Evolutionary conservation across 2,113 vertebrate genomes (phyloP), one percentile per base, ranked within the genome.

Genomic region (Gorsachius goisagi): DNA sequence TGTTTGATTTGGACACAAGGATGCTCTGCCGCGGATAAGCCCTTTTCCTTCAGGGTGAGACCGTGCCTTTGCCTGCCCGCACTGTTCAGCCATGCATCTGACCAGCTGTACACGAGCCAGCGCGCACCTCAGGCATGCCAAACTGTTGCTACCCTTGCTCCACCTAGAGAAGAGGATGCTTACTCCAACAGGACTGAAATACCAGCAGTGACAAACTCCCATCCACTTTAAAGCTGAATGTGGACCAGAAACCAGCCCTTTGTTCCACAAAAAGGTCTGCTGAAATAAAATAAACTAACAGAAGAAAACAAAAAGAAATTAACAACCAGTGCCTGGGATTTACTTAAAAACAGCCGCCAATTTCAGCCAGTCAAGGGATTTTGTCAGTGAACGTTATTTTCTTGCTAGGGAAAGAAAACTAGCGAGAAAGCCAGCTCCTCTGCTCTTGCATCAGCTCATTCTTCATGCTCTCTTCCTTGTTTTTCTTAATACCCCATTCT

Each of bases 31-130:
- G 1, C 23, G 50, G 35, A 32, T 69, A 74, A 80, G 11, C 5
- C 11, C 5, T 33, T 30, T 55, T 72, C 24, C 82, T 85, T 7
- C 19, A 45, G 28, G 30, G 5, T 16, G 10, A 79, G 32, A 37
- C 26, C 0, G 0, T 58, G 63, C 12, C 67, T 66, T 32, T 68
- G 67, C 47, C 66, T 39, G 28, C 45, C 52, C 67, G 56, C 18
- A 23, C 33, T 28, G 22, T 18, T 62, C 50, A 90, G 50, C 8
- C 15, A 12, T 11, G 14, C 33, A 27, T 45, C 45, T 52, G 56
- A 58, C 24, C 44, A 60, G 50, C 50, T 66, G 19, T 28, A 35
- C 35, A 72, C 0, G 0, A 74, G 28, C 23, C 60, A n/a, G 28
- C 41, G 44, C 9, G 30, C 30, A 69, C 26, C 15, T 26, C 7